A percentile compares a stretch with the other conserved stretches of the same genome.
Evolutionary conservation across 2,113 vertebrate species (phyloP).

Genomic region (Gallinago undulata): DNA sequence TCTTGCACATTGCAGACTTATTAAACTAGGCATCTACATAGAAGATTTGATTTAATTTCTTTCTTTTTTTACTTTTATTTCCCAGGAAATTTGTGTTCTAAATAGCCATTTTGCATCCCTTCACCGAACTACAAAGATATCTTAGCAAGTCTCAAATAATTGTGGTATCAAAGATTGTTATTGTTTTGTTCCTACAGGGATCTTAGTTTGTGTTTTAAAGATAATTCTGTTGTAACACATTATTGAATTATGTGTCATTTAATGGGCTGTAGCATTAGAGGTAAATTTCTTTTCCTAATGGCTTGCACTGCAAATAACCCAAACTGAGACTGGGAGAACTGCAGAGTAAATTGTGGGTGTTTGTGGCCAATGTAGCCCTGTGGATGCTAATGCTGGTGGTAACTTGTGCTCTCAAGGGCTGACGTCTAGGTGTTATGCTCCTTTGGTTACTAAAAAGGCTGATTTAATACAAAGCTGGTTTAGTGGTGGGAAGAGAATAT

Average conservation of each 20-base stretch:
- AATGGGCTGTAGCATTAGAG: neutral
- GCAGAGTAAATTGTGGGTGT: neutral
- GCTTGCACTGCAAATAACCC: neutral
- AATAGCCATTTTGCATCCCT: neutral
- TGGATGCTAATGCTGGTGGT: neutral
- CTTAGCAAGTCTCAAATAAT: neutral
- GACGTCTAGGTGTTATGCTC: neutral
- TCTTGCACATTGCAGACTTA: neutral
- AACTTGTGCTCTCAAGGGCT: fast-evolving
- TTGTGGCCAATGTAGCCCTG: fast-evolving
- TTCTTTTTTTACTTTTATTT: neutral
- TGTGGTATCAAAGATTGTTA: neutral
- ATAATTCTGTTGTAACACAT: constrained; percentile 5
- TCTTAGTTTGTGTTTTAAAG: constrained; percentile 9
- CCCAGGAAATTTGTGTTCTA: neutral
- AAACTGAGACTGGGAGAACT: neutral
- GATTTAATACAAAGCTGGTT: neutral
- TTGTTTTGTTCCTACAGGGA: neutral
- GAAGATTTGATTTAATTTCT: neutral
- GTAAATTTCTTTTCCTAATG: neutral
- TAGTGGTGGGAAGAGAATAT: neutral
- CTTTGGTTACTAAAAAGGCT: neutral
- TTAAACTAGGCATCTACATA: neutral
- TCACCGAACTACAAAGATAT: neutral
- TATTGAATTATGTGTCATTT: neutral